Evolutionary conservation across 2,797 vertebrate species (phyloP).

Genomic region (Chiroxiphia lanceolata): DNA sequence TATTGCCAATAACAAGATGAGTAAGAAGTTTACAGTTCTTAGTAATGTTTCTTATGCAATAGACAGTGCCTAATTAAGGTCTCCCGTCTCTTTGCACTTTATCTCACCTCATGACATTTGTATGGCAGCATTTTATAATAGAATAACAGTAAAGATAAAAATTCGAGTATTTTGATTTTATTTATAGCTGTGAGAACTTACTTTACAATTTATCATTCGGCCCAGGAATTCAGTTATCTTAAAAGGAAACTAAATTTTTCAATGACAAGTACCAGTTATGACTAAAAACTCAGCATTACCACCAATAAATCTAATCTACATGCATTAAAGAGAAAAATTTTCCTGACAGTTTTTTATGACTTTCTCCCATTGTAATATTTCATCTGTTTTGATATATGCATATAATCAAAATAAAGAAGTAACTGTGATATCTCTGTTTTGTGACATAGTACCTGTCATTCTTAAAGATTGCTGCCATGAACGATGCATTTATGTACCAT

Average conservation of each 20-base stretch:
- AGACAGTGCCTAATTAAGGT: not conserved
- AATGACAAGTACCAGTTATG: not conserved
- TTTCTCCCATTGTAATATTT: not conserved
- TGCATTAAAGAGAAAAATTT: not conserved
- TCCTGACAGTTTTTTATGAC: not conserved
- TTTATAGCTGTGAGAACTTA: not conserved
- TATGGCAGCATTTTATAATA: not conserved
- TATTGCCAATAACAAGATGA: not conserved
- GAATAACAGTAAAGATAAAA: not conserved
- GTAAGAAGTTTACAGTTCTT: not conserved
- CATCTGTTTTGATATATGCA: not conserved
- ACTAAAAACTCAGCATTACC: not conserved
- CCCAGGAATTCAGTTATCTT: not conserved
- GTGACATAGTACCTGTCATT: not conserved
- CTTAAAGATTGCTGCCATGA: not conserved
- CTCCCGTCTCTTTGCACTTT: not conserved
- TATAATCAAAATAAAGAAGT: not conserved
- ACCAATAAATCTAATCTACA: slow-evolving; percentile 4
- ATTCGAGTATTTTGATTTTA: not conserved
- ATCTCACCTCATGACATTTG: not conserved
- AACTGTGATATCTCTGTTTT: not conserved
- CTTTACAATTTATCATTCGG: not conserved
- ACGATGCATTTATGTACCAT: not conserved
- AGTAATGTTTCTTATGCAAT: not conserved
- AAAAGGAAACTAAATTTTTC: slow-evolving; percentile 24